phyloP scores from a whole-genome alignment of 2,888 invertebrate species.

The Diloba caeruleocephala region DNA sequence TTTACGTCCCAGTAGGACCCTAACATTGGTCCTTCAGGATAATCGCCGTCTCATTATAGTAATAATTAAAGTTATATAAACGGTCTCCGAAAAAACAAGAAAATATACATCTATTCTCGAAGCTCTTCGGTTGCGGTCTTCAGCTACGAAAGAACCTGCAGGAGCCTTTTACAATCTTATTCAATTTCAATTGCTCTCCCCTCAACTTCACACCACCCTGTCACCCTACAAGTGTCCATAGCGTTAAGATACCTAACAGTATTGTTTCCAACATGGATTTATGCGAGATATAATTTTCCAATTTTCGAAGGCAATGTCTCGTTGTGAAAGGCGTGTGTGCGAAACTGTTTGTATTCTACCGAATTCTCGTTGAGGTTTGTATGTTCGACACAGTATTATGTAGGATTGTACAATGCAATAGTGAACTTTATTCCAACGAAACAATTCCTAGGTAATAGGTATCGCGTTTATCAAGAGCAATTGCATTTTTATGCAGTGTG shows the following conservation, averaged over 20 bases:
- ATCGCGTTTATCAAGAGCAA: too few relatives aligned
- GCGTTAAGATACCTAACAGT: slow-evolving; percentile 36
- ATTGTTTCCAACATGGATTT: slow-evolving; percentile 70
- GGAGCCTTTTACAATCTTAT: too few relatives aligned
- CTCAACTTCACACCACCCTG: slow-evolving; percentile 24
- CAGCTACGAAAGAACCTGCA: too few relatives aligned
- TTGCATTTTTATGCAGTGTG: too few relatives aligned
- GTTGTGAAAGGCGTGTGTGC: slow-evolving; percentile 67
- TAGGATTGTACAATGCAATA: background rate
- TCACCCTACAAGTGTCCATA: slow-evolving; percentile 13
- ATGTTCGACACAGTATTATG: slow-evolving; percentile 18
- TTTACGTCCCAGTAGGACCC: too few relatives aligned
- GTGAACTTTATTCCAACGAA: background rate
- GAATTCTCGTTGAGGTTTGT: slow-evolving; percentile 49
- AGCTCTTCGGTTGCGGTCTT: too few relatives aligned
- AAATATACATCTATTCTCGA: too few relatives aligned
- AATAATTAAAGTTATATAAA: too few relatives aligned
- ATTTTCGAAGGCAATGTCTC: slow-evolving; percentile 82
- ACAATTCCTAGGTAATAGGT: too few relatives aligned
- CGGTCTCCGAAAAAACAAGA: too few relatives aligned
- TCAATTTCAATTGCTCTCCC: slow-evolving; percentile 5
- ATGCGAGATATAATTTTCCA: slow-evolving; percentile 80
- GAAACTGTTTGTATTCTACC: slow-evolving; percentile 47
- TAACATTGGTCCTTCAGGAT: too few relatives aligned
- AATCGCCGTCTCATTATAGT: too few relatives aligned